These are phyloP conservation scores for Caenorhabditis tropicalis DNA, from an alignment of 1,140 invertebrate genomes.

Conservation along the genomic window DNA sequence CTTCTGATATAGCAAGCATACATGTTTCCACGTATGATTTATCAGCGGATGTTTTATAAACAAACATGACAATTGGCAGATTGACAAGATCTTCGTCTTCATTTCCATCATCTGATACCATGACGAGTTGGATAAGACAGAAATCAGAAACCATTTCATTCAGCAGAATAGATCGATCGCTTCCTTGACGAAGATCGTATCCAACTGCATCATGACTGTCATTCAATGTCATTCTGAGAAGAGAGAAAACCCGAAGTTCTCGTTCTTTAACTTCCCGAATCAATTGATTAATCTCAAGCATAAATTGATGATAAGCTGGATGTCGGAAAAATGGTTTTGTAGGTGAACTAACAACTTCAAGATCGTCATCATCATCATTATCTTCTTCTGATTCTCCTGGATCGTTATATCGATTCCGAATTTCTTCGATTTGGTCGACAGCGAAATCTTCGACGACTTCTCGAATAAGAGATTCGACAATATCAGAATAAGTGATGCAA, in stretches of 20 bases:
- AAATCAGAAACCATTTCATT: constrained; percentile 1
- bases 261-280: constrained; percentile 28
- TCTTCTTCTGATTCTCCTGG: background rate
- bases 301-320: background rate
- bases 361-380: background rate
- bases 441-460: constrained; percentile 11
- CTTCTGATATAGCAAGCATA: constrained; percentile 29
- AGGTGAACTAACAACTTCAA: background rate
- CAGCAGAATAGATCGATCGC: background rate
- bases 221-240: constrained; percentile 9
- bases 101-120: constrained; percentile 2
- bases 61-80: background rate
- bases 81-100: background rate
- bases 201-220: constrained; percentile 34
- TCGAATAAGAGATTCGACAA: background rate
- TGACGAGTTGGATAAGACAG: background rate
- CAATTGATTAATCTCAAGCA: background rate
- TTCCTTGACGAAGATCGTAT: background rate
- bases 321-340: background rate
- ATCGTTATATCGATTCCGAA: background rate
- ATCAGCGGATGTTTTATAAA: background rate
- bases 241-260: background rate
- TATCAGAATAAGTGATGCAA: constrained; percentile 13
- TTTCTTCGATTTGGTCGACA: constrained; percentile 8
- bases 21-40: constrained; percentile 11